phyloP scores from a whole-genome alignment of 2,113 vertebrate genomes.

The Eulemur macaco region DNA sequence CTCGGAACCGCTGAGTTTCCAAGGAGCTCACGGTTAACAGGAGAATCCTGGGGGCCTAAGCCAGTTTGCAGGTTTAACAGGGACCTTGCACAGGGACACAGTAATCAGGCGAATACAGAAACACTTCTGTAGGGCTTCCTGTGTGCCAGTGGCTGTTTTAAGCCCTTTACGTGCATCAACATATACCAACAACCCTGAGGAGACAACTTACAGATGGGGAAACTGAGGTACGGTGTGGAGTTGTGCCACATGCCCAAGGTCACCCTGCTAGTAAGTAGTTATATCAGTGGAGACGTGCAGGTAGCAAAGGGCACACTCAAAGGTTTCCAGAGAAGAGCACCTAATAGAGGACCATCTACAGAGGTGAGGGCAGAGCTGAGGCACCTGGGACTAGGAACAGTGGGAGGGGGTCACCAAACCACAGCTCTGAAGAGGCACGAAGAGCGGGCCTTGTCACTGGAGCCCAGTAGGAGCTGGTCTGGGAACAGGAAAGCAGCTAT shows the following conservation, averaged over 20 bases:
- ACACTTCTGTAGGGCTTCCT: accelerated
- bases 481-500: neutral
- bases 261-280: too few relatives aligned
- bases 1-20: neutral
- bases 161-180: neutral
- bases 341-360: accelerated
- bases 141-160: accelerated
- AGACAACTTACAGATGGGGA: neutral
- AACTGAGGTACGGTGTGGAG: neutral
- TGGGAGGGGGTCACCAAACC: neutral
- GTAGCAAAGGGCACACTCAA: neutral
- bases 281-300: neutral
- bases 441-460: accelerated
- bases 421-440: neutral
- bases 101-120: neutral
- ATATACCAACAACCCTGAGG: neutral
- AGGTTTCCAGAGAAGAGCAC: neutral
- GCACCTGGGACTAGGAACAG: neutral
- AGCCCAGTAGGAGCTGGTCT: neutral
- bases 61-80: neutral
- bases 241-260: neutral
- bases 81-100: neutral
- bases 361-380: too few relatives aligned
- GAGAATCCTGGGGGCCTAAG: neutral
- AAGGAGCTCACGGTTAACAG: accelerated